Evolutionary conservation across 1,140 invertebrate species (phyloP), one percentile per base, ranked within the genome.

Genomic region (Temnothorax longispinosus): DNA sequence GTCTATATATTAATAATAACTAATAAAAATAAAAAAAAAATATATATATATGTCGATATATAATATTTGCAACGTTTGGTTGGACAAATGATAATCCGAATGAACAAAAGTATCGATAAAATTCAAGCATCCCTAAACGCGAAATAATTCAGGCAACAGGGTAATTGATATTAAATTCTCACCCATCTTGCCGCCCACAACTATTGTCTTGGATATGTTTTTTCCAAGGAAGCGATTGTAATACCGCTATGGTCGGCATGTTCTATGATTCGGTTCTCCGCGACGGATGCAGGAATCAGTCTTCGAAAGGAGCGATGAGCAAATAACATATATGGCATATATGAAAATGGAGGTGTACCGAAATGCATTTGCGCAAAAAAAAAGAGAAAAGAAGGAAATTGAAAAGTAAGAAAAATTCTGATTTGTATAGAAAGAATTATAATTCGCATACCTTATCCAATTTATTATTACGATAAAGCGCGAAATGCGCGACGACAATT

Each of bases 211-310:
- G 47, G 8, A 77, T 62, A n/a, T 35, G 58, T 58, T 35, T 54
- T 65, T 8, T 52, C 32, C 13, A 10, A 74, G 35, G 47, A 64
- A 60, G 35, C 38, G 38, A 67, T 27, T 27, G 76, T 27, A 64
- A 74, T 67, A 64, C 84, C 89, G 78, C 89, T 77, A 88, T 86
- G 54, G 85, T 86, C 69, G 64, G 21, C 50, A 67, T 15, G 35
- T 77, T 72, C 47, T 47, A 86, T 62, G 47, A 81, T 44, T 84
- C 47, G 67, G 27, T 47, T 47, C 69, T 84, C 50, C 65, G 54
- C 65, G 18, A 52, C 54, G 44, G 27, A n/a, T 50, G 3, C 13
- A 54, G 58, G 54, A 74, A 74, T 41, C 62, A 47, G 32, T 50
- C 67, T 84, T 78, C 60, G 71, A 74, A 58, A 60, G 41, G 69